Base-by-base conservation (phyloP, 2,888 invertebrate species). In the Ornithoptera priamus region DNA sequence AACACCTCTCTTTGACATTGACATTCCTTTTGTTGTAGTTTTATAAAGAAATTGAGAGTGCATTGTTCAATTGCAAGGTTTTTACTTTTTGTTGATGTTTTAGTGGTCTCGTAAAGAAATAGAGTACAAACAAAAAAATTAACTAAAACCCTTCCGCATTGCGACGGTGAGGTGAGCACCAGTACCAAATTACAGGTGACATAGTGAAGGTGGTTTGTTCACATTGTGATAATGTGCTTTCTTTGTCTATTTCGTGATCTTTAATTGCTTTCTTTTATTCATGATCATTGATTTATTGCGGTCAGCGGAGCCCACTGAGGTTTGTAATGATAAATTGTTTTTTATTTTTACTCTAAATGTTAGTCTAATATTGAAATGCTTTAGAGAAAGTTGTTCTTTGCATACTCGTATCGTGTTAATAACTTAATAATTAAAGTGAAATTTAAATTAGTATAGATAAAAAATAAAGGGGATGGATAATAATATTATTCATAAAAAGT, bases 31-130 rank as follows among this genome's bases (percentile, higher is more conserved):
- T 88, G 81, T 84, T 72, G 69, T 69, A 72, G 69, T 81, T 90
- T 91, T 91, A 92, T 92, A 92, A 89, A 90, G 92, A 92, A 92
- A 92, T 83, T 89, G 92, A 92, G 90, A 92, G 92, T 92, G 81
- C 77, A 89, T 91, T 92, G 92, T 91, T 78, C 72, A 73, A 79
- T 78, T 77, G 74, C 73, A 73, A 72, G 73, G 80, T 83, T 82
- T 80, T 76, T 18, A 82, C 80, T 88, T 87, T 88, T 88, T 88
- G 87, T 79, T 79, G 75, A 76, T 71, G 77, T 87, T 86, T 87
- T 86, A 84, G 82, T 80, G 84, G 75, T 72, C 74, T 79, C 84
- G 85, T 90, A 91, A 91, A 91, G 90, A 90, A 90, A 83, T 89
- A 70, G 90, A 90, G 88, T 88, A 90, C 77, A 85, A 86, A 90